phyloP scores from a whole-genome alignment of 2,797 vertebrate species.

The Fringilla coelebs region DNA sequence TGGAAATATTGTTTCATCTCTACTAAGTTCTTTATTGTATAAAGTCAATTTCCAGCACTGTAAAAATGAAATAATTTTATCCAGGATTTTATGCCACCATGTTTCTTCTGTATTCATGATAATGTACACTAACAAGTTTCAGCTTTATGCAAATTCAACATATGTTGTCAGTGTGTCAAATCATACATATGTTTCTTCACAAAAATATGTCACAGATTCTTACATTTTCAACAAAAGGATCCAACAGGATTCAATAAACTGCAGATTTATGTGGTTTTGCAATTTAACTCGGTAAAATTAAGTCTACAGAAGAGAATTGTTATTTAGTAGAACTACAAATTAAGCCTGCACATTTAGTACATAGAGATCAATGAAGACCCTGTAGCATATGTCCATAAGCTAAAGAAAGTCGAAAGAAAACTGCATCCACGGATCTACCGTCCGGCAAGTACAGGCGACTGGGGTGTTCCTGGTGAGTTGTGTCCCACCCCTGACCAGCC shows the following conservation, averaged over 20 bases:
- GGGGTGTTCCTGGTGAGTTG: background rate
- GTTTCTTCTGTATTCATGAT: background rate
- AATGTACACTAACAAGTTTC: background rate
- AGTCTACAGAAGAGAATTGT: background rate
- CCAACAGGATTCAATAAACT: background rate
- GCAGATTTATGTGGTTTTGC: background rate
- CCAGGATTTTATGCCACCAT: background rate
- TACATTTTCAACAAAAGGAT: background rate
- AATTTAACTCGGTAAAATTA: background rate
- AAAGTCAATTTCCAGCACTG: background rate
- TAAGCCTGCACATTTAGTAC: background rate
- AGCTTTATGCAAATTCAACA: background rate
- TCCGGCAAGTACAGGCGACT: accelerated
- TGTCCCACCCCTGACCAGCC: background rate
- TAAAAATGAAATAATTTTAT: background rate
- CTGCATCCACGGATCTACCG: accelerated
- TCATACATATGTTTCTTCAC: background rate
- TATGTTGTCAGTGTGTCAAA: background rate
- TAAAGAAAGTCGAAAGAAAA: background rate
- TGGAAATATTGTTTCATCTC: background rate
- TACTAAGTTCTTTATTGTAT: background rate
- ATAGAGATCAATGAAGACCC: accelerated
- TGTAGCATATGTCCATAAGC: accelerated
- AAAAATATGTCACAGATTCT: background rate
- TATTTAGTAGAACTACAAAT: background rate